These are phyloP conservation scores for Protophormia terraenovae DNA, from an alignment of 2,888 invertebrate species.

Conservation along the genomic window DNA sequence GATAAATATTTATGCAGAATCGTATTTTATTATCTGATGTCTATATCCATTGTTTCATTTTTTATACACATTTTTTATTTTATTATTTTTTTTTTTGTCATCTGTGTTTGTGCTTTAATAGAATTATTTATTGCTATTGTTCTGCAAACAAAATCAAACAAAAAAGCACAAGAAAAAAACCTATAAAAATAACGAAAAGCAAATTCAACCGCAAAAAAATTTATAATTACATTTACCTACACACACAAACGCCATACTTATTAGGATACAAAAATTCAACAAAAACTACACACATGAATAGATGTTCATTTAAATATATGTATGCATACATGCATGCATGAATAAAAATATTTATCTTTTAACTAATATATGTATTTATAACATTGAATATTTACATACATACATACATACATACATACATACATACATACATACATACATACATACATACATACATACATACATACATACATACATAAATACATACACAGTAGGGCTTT, in stretches of 20 bases:
- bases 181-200: neutral
- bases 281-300: neutral
- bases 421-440: neutral
- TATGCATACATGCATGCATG: neutral
- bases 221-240: neutral
- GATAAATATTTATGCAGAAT: neutral
- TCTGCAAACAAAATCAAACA: neutral
- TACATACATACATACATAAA: too few species aligned
- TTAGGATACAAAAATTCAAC: neutral
- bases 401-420: neutral
- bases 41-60: neutral
- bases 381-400: neutral
- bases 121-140: conserved; percentile 16
- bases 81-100: neutral
- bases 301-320: conserved; percentile 14
- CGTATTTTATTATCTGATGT: neutral
- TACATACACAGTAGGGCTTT: too few species aligned
- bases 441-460: too few species aligned
- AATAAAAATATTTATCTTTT: conserved; percentile 37
- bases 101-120: neutral
- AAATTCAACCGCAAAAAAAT: neutral
- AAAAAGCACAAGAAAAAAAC: neutral
- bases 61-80: too few species aligned
- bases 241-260: neutral
- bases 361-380: conserved; percentile 7